Conservation (phyloP, 2,888 invertebrate species). For the Sthenelais limicola region DNA sequence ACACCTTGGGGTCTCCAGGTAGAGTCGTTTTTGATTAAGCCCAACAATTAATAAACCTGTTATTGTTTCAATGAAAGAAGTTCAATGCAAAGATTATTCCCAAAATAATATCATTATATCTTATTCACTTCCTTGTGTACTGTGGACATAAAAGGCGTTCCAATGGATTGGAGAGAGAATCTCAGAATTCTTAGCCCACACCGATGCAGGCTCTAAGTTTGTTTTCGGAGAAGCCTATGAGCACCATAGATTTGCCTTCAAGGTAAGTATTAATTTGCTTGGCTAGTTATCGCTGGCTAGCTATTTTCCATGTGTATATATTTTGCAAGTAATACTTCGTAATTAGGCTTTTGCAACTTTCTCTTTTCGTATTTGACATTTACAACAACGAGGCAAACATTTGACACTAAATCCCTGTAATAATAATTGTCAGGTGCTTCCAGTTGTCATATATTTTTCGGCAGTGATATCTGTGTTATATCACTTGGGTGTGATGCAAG, state of each 20-base stretch:
- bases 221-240: slow-evolving; percentile 79
- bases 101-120: no score
- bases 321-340: neutral
- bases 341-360: neutral
- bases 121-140: neutral
- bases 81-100: no score
- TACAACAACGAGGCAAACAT: neutral
- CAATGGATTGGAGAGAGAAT: slow-evolving; percentile 74
- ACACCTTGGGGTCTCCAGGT: slow-evolving; percentile 59
- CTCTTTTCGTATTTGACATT: neutral
- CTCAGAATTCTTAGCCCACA: slow-evolving; percentile 51
- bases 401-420: neutral
- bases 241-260: slow-evolving; percentile 84
- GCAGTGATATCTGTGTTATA: slow-evolving; percentile 90
- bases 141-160: no score
- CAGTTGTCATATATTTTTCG: slow-evolving; percentile 93
- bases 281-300: no score
- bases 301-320: no score
- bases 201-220: slow-evolving; percentile 82
- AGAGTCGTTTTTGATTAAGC: neutral
- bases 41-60: no score
- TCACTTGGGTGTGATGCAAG: slow-evolving; percentile 89
- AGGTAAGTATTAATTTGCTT: no score
- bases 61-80: no score
- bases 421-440: slow-evolving; percentile 75